Evolutionary conservation across 23 tunicate genomes (phyloP), one percentile per base, ranked within the genome.

Genomic region (Styela clava): DNA sequence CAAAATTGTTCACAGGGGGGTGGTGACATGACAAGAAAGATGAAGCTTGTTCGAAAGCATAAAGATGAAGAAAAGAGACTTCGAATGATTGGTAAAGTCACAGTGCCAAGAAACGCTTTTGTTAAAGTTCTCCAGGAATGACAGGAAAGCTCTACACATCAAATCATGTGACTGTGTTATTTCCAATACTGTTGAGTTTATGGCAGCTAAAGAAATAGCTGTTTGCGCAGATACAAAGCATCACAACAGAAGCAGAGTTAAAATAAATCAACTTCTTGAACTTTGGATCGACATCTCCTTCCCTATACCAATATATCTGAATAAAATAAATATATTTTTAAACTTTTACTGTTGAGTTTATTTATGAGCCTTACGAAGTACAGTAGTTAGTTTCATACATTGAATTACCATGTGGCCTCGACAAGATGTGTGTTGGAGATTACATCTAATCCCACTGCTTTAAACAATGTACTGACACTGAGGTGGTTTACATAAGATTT

Each of bases 261-360:
- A 63, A 93, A 77, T 87, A 93, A 63, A 93, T 93, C 94, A 93
- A 78, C 64, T 81, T 79, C 24, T 91, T 88, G 62, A 93, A 93
- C 34, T 93, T 93, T 21, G 98, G 98, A 69, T 93, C 87, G 28
- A 93, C 86, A 78, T 88, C 93, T 9, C 98, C 98, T 74, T 93
- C 91, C 68, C 98, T 83, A 69, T 93, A 93, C 98, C 98, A 93
- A 74, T 93, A 61, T 1, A 93, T 93, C 89, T 88, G 73, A 9
- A 77, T 35, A 72, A 21, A 68, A 20, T 30, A 33, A 30, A 26
- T 22, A 0, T 23, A 1, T 19, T 20, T 23, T 0, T 69, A 28
- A 21, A 24, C 16, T 69, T 26, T n/a, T n/a, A n/a, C n/a, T n/a
- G 0, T 0, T 0, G n/a, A 61, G 64, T 61, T 61, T 23, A 61